Base-by-base conservation (phyloP, 2,797 vertebrate genomes). In the Decapterus maruadsi region DNA sequence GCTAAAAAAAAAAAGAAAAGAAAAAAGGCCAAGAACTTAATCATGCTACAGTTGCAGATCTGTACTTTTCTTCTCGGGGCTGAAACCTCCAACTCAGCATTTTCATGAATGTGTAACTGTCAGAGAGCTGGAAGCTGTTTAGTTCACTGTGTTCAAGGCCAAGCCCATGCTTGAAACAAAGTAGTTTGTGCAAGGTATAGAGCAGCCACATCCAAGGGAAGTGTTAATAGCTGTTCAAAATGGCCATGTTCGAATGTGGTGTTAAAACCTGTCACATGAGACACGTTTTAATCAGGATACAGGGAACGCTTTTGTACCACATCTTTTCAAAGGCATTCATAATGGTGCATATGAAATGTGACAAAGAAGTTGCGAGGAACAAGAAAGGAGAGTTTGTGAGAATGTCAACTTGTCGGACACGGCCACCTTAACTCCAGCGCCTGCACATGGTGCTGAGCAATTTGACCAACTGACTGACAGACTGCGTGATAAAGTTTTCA, bases 361-460 rank as follows among this genome's bases (percentile, higher is more conserved):
- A 68, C 45, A 8, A 4, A 19, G 26, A 26, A 54, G 20, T 4
- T 54, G 51, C 13, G 10, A 8, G 14, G 22, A 54, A 43, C 7
- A 10, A 42, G 58, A 22, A 43, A 55, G 51, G 12, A 63, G 12
- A 29, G 26, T 14, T 22, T n/a, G 8, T 38, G 38, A 9, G 38
- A 54, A 68, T 50, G 38, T 68, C 16, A 14, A 43, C 36, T 55
- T 31, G 58, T 34, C 0, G 1, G 22, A n/a, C 19, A n/a, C 8
- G 20, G 17, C 46, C 3, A 20, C 29, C 64, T 12, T 14, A 10
- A 55, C 29, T 55, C 10, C 1, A 8, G 43, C 26, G 38, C 36
- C 22, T 57, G 53, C 38, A 77, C 38, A 59, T 6, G 4, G 0
- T 16, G 68, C 67, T 77, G 38, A 60, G n/a, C 59, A 36, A 58